Evolutionary conservation across 2,888 invertebrate genomes (phyloP).

Genomic region (Alsophila aescularia): DNA sequence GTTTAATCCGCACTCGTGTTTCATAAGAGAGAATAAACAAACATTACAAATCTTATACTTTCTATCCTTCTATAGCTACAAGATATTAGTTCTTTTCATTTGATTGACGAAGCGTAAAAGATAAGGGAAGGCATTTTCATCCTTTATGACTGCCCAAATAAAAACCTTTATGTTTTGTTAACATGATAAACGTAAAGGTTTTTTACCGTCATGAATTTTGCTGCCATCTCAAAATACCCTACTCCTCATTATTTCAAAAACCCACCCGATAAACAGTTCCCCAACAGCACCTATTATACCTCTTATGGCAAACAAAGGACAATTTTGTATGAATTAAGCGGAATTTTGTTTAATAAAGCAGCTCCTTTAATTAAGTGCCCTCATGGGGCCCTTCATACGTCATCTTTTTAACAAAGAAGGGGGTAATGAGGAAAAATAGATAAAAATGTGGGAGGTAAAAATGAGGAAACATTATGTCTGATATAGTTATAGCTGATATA

Average conservation of each 20-base stretch:
- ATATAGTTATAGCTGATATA: not conserved
- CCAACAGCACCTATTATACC: slow-evolving; percentile 6
- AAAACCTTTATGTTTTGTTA: too few relatives aligned
- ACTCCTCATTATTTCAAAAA: slow-evolving; percentile 8
- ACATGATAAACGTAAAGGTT: not conserved
- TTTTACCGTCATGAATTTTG: not conserved
- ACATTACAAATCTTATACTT: too few relatives aligned
- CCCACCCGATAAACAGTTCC: slow-evolving; percentile 10
- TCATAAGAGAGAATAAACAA: too few relatives aligned
- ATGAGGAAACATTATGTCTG: not conserved
- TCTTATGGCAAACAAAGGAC: slow-evolving; percentile 24
- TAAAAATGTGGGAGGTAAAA: slow-evolving; percentile 6
- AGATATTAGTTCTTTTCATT: too few relatives aligned
- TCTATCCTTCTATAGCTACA: too few relatives aligned
- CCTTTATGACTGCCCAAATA: too few relatives aligned
- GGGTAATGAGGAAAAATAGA: slow-evolving; percentile 15
- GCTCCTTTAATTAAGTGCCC: slow-evolving; percentile 22
- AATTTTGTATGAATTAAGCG: slow-evolving; percentile 24
- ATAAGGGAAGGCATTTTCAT: too few relatives aligned
- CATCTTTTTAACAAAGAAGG: slow-evolving; percentile 17
- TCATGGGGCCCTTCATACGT: slow-evolving; percentile 21
- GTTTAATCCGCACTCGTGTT: too few relatives aligned
- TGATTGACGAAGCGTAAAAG: too few relatives aligned
- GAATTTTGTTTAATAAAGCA: slow-evolving; percentile 21
- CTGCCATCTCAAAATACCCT: not conserved